Evolutionary conservation across 1,140 invertebrate genomes (phyloP).

Genomic region (Contarinia nasturtii): DNA sequence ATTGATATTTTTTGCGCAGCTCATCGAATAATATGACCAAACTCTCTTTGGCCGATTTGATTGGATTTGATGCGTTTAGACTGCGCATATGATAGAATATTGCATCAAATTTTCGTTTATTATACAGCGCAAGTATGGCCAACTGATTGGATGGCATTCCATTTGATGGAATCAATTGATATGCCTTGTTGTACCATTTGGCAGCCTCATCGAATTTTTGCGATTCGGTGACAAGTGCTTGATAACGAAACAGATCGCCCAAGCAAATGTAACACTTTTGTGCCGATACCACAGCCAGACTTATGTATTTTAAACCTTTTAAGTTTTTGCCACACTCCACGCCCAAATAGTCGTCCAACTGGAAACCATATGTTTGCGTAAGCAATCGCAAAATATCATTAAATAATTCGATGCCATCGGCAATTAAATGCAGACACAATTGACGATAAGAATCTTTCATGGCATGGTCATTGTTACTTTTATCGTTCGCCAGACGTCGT

Average conservation of each 20-base stretch:
- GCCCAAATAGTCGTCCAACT: conserved; percentile 38
- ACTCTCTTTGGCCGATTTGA: conserved; percentile 73
- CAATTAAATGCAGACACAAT: conserved; percentile 50
- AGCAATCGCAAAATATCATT: conserved; percentile 53
- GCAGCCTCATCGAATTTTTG: conserved; percentile 72
- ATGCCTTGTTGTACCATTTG: conserved; percentile 81
- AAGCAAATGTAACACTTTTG: conserved; percentile 78
- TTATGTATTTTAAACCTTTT: conserved; percentile 39
- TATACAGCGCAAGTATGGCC: conserved; percentile 76
- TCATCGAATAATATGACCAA: conserved; percentile 80
- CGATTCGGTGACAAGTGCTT: conserved; percentile 64
- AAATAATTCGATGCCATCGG: conserved; percentile 63
- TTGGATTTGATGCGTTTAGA: conserved; percentile 82
- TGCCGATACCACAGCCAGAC: conserved; percentile 58
- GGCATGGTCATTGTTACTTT: conserved; percentile 24
- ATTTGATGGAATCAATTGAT: conserved; percentile 86
- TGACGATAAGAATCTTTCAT: conserved; percentile 40
- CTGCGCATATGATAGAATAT: conserved; percentile 94
- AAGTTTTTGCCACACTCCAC: conserved; percentile 6
- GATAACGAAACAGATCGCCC: conserved; percentile 80
- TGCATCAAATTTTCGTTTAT: conserved; percentile 88
- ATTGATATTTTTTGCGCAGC: conserved; percentile 69
- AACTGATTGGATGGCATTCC: conserved; percentile 87
- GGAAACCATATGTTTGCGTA: conserved; percentile 54
- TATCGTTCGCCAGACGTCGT: conserved; percentile 34